Base-by-base conservation (phyloP, 1,140 invertebrate genomes). In the Chymomyza costata region DNA sequence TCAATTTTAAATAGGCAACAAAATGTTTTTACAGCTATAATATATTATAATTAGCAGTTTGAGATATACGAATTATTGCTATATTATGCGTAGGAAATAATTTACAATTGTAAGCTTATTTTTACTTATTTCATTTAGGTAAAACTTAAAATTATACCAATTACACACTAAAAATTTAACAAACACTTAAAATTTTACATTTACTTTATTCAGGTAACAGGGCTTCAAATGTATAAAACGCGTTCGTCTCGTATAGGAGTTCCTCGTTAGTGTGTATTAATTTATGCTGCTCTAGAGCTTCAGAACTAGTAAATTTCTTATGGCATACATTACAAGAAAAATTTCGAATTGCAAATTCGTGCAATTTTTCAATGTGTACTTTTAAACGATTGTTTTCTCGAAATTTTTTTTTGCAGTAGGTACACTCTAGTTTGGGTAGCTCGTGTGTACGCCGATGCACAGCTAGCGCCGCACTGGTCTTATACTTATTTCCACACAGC, bases 391-490 rank as follows among this genome's bases (percentile, higher is more conserved):
- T 52, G 5, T 55, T 65, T n/a, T 65, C 61, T 15, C 43, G 41
- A 11, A 48, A 67, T 11, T 35, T 19, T 6, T 43, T 59, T 1
- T 19, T 34, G 21, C 65, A 68, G 15, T 61, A 38, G 3, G 41
- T 35, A 19, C 65, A 68, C 1, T 13, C 7, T 6, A 53, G 13
- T 19, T 11, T 40, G 0, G 39, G 44, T 8, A 6, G 8, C 0
- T 34, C 44, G 38, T 68, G 65, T 0, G 32, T 68, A 1, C 65
- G 62, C 1, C 62, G 51, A 14, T 68, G 65, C 0, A 65, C 57
- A 5, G 56, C 47, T n/a, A 68, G 11, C 0, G 56, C 32, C 1
- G 65, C 55, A 17, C 39, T 65, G 8, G 47, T 48, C 19, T 68
- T 68, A 6, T 31, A 49, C 11, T 31, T 50, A 0, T 51, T 14